Conservation (phyloP, 2,113 vertebrate genomes). For the Oryzias javanicus region DNA sequence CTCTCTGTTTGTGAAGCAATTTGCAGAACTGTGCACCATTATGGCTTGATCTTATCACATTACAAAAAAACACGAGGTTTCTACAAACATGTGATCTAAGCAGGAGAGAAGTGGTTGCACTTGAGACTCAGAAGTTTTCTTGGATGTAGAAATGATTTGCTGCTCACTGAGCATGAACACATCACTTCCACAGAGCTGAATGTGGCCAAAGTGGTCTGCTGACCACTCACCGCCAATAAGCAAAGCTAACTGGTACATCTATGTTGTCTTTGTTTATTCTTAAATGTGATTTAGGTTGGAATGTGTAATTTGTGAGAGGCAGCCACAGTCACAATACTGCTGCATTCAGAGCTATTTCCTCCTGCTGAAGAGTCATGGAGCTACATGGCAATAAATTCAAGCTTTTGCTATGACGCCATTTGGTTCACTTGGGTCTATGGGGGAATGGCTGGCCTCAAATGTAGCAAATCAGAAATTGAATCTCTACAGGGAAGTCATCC, state of each 20-base stretch:
- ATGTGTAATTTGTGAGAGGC: constrained; percentile 46
- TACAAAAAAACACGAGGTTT: constrained; percentile 45
- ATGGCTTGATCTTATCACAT: constrained; percentile 57
- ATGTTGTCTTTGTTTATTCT: constrained; percentile 53
- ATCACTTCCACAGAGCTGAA: constrained; percentile 18
- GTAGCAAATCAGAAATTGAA: constrained; percentile 35
- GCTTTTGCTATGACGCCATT: constrained; percentile 45
- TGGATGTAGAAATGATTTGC: constrained; percentile 16
- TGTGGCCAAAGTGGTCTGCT: constrained; percentile 49
- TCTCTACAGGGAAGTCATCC: constrained; percentile 24
- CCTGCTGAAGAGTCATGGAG: constrained; percentile 33
- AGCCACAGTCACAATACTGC: constrained; percentile 19
- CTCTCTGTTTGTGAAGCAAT: constrained; percentile 42
- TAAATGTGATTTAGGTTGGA: constrained; percentile 66
- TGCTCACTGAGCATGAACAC: constrained; percentile 13
- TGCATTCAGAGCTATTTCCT: constrained; percentile 28
- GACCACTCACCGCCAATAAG: constrained; percentile 37
- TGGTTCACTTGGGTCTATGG: constrained; percentile 27
- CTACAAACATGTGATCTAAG: constrained; percentile 36
- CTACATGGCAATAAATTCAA: constrained; percentile 30
- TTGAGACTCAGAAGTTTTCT: constrained; percentile 20
- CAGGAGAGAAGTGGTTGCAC: constrained; percentile 19
- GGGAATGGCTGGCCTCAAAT: constrained; percentile 35
- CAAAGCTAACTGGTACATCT: constrained; percentile 50
- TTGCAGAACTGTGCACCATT: constrained; percentile 46